phyloP scores from a whole-genome alignment of 37 sponge, comb jelly and placozoan species.

The Halisarca cf. caerulea region DNA sequence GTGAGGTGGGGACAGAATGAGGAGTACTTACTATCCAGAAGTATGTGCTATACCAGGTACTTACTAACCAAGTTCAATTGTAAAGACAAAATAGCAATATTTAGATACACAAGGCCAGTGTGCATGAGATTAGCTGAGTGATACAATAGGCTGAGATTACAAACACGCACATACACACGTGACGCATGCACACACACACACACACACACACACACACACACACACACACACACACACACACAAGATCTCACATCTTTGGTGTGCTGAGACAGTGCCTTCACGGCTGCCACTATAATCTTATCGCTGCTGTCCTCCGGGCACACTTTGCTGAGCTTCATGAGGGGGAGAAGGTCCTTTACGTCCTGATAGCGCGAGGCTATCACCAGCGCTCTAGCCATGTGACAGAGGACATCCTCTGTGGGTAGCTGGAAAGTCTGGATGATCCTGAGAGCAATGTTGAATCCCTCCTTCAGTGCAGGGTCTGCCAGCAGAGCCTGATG shows the following conservation, averaged over 20 bases:
- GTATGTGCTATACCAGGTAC: no score
- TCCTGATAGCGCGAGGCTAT: slow-evolving; percentile 37
- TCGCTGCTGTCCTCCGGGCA: slow-evolving; percentile 43
- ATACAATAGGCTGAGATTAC: not conserved
- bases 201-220: no score
- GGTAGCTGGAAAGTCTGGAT: slow-evolving; percentile 53
- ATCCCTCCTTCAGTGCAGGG: slow-evolving; percentile 14
- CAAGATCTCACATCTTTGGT: slow-evolving; percentile 57
- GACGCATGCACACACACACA: no score
- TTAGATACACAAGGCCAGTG: no score
- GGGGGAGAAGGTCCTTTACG: slow-evolving; percentile 45
- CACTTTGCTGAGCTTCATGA: slow-evolving; percentile 18
- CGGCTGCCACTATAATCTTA: slow-evolving; percentile 75
- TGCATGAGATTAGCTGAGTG: no score
- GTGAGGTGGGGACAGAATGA: no score
- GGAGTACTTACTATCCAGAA: no score
- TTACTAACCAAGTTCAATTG: no score
- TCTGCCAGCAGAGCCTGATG: slow-evolving; percentile 15
- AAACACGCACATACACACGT: no score
- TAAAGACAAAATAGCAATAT: no score
- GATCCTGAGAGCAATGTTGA: not conserved
- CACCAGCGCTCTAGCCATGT: slow-evolving; percentile 41
- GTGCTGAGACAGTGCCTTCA: slow-evolving; percentile 71
- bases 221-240: not conserved
- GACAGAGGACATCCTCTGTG: slow-evolving; percentile 31